These are phyloP conservation scores for Smittia aterrima DNA, from an alignment of 2,888 invertebrate species.

Conservation along the genomic window DNA sequence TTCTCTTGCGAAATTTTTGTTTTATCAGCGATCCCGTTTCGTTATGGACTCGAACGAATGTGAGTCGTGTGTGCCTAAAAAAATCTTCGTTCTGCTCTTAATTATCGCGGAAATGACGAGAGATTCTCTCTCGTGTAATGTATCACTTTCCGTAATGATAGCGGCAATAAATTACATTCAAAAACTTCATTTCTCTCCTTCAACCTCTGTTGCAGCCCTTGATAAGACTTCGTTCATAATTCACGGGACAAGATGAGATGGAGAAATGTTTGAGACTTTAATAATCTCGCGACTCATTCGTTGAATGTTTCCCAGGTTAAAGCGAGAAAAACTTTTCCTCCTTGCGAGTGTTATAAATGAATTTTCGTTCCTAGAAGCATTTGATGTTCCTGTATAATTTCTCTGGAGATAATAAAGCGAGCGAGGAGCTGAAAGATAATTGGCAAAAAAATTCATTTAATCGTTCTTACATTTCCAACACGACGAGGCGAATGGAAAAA, in stretches of 20 bases:
- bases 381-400: constrained; percentile 11
- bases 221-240: neutral
- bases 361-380: neutral
- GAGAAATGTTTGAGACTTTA: too few species aligned
- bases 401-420: neutral
- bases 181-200: too few species aligned
- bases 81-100: neutral
- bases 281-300: neutral
- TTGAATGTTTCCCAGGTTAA: neutral
- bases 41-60: neutral
- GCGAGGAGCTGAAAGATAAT: neutral
- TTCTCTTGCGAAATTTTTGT: constrained; percentile 10
- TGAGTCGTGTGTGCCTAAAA: neutral
- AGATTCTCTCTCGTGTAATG: neutral
- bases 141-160: constrained; percentile 22
- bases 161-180: constrained; percentile 29
- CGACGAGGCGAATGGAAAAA: neutral
- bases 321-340: neutral
- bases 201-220: neutral
- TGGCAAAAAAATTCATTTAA: constrained; percentile 18
- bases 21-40: neutral
- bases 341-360: neutral
- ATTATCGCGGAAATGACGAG: constrained; percentile 40
- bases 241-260: too few species aligned
- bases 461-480: constrained; percentile 15